A percentile compares a stretch with the other conserved stretches of the same genome.
Conservation (phyloP, 2,797 vertebrate genomes). For the Scleropages formosus region DNA sequence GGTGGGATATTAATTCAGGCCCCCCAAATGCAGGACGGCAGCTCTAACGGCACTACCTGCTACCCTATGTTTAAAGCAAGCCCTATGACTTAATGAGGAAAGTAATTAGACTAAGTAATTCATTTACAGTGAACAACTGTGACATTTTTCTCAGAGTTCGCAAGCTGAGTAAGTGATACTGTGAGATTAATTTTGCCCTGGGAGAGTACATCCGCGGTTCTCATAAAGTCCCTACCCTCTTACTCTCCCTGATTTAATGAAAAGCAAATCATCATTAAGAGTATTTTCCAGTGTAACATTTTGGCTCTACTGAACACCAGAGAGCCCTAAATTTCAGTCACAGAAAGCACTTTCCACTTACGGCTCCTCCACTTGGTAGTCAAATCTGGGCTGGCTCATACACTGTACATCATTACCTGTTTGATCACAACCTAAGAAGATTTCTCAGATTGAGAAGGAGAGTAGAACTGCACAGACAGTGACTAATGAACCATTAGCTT, state of each 20-base stretch:
- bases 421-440: constrained; percentile 23
- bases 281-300: constrained; percentile 5
- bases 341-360: background rate
- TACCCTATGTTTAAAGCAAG: too few species aligned
- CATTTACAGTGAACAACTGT: too few species aligned
- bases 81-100: too few species aligned
- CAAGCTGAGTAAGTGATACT: too few species aligned
- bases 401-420: background rate
- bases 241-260: background rate
- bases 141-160: too few species aligned
- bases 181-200: too few species aligned
- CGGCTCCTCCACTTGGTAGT: background rate
- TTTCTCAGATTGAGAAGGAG: constrained; percentile 15
- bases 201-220: too few species aligned
- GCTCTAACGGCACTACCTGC: too few species aligned
- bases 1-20: too few species aligned
- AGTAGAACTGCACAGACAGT: background rate
- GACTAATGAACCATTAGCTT: constrained; percentile 27
- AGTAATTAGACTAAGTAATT: too few species aligned
- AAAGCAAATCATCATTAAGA: background rate
- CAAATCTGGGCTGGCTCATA: constrained; percentile 7
- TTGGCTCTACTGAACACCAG: background rate
- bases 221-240: too few species aligned
- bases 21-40: too few species aligned
- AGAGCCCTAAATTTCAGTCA: background rate